Evolutionary conservation across 2,113 vertebrate genomes (phyloP).

Genomic region (Sapayoa aenigma): DNA sequence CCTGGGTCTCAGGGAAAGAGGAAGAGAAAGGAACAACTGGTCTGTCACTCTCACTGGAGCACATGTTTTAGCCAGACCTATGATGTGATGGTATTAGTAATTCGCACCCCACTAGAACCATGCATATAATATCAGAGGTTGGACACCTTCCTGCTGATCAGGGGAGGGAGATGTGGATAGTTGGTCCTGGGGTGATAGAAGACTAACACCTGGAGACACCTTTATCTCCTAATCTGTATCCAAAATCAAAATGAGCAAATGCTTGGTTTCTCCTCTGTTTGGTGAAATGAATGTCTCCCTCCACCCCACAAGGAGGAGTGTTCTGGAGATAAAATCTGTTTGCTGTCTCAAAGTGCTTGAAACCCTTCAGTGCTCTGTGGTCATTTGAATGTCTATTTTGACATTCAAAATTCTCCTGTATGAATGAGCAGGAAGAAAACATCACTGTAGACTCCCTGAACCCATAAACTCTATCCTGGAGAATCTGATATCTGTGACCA

Average conservation of each 20-base stretch:
- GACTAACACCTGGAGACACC: background rate
- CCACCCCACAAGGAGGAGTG: background rate
- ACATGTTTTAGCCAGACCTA: background rate
- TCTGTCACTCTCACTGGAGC: background rate
- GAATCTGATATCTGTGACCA: background rate
- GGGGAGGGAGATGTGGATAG: background rate
- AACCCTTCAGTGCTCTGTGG: background rate
- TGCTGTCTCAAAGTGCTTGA: background rate
- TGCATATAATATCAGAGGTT: background rate
- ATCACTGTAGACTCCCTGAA: background rate
- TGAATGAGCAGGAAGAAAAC: background rate
- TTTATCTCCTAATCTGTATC: background rate
- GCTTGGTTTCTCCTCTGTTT: background rate
- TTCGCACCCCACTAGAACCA: rapidly evolving
- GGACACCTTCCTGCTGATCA: background rate
- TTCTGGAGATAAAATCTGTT: background rate
- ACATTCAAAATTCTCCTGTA: background rate
- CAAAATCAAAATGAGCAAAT: rapidly evolving
- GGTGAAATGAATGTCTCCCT: background rate
- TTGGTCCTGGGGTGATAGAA: background rate
- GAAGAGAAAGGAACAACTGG: background rate
- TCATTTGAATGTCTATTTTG: background rate
- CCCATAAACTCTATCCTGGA: background rate
- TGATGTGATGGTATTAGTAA: background rate
- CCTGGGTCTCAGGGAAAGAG: background rate